Base-by-base conservation (phyloP, 2,797 vertebrate species). In the Alca torda region DNA sequence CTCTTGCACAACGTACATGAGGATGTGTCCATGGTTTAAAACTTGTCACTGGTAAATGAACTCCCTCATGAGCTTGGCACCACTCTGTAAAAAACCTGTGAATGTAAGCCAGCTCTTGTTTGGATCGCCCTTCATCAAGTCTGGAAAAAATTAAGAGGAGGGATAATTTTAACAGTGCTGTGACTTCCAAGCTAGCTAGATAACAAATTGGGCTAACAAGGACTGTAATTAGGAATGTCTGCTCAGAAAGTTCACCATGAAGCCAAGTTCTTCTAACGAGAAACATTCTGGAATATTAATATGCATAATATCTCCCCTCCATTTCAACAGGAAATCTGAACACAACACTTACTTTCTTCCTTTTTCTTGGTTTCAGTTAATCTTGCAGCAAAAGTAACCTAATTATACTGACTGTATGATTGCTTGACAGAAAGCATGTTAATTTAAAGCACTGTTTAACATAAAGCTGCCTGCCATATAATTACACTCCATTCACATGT, bases 401-500 rank as follows among this genome's bases (percentile, higher is more conserved):
- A 85, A 96, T 96, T 93, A 78, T 80, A 80, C 86, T 61, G 77
- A 82, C 59, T 88, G 73, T 63, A 92, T 87, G 92, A 96, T 83
- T 92, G 70, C 84, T 91, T 90, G 77, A 77, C 82, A 94, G 74
- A 94, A 96, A 95, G 89, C 95, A 88, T 73, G 81, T 90, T 92
- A 89, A 94, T 90, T 90, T 92, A 87, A 86, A 97, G 89, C 69
- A 76, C 87, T 90, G 80, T 96, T 96, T 95, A 97, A 96, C 93
- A 94, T 95, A 96, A 94, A 90, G 91, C 94, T 93, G 90, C 92
- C 83, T 93, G 91, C 75, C 86, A 85, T 87, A 70, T 95, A 95
- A 97, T 96, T 95, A 96, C 87, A 94, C 81, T 91, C 87, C 57
- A 92, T 95, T 97, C 86, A 83, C 61, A 94, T 97, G 81, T 96